Evolutionary conservation across 2,797 vertebrate genomes (phyloP), one percentile per base, ranked within the genome.

Genomic region (Melanotaenia maccullochi): DNA sequence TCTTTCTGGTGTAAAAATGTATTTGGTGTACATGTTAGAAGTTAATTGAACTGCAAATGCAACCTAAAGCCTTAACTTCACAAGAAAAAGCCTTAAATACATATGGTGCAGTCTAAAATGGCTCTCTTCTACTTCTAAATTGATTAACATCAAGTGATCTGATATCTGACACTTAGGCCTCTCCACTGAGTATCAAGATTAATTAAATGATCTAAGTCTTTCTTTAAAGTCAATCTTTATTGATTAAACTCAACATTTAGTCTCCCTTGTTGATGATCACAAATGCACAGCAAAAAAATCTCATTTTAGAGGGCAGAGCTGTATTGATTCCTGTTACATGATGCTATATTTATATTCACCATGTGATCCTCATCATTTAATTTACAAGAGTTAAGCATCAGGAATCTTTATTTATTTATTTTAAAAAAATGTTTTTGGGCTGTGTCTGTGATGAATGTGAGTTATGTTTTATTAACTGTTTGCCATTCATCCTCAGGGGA

Each of bases 401-500:
- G 22, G 20, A 9, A 30, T 60, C 25, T 33, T 57, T 65, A 56
- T 67, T 47, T 20, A 6, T 40, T 49, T 52, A 22, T 12, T 32
- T 22, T 52, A 1, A 30, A 30, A 30, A 30, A 30, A 30, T 30
- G 28, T 9, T 40, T 40, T 40, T 40, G 38, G 47, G 47, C 1
- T 68, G 56, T 7, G 25, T 69, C 56, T 74, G 62, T 40, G 2
- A 63, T 49, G 13, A 62, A 67, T 42, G 57, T 54, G 67, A 38
- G 65, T 71, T 56, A 36, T 20, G 5, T 66, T 79, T 61, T 79
- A 44, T 65, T 73, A 72, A 71, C 66, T 61, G 68, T 62, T 71
- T 65, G 83, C 55, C 47, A 59, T 78, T 81, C 57, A 72, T 78
- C 82, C 81, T 76, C n/a, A 1, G 63, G 84, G 84, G 79, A 82